phyloP scores from a whole-genome alignment of 1,140 invertebrate genomes.

The Calycopis cecrops region DNA sequence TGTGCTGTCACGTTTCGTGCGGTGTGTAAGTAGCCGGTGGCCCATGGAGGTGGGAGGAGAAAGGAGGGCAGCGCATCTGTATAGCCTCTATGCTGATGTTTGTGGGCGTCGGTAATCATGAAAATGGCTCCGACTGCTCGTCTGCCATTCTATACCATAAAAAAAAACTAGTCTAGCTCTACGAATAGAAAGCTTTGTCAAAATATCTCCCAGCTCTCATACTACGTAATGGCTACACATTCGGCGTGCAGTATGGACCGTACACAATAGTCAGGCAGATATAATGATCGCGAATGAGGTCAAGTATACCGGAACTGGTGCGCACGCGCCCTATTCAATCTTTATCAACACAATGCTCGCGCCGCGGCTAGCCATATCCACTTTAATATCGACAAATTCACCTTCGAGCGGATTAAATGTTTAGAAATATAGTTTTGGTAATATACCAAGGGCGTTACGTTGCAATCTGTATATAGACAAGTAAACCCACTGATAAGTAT shows the following conservation, averaged over 20 bases:
- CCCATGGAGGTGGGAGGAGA: no score
- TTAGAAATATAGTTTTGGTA: slow-evolving; percentile 1
- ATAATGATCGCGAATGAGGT: slow-evolving; percentile 49
- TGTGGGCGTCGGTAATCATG: no score
- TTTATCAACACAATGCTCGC: slow-evolving; percentile 49
- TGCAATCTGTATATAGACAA: not conserved
- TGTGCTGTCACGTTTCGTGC: no score
- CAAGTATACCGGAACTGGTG: slow-evolving; percentile 63
- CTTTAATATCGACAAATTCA: slow-evolving; percentile 9
- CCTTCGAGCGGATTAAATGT: not conserved
- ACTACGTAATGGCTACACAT: slow-evolving; percentile 4
- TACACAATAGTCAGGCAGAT: slow-evolving; percentile 33
- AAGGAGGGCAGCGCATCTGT: no score
- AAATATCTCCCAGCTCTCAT: no score
- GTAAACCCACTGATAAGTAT: no score
- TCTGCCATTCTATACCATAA: no score
- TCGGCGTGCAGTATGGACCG: slow-evolving; percentile 4
- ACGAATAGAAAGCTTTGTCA: no score
- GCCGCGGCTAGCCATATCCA: slow-evolving; percentile 30
- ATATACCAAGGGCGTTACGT: slow-evolving; percentile 6
- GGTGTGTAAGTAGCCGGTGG: no score
- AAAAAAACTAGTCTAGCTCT: no score
- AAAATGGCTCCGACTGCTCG: no score
- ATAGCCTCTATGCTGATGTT: no score
- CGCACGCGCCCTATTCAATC: slow-evolving; percentile 58